Evolutionary conservation across 2,888 invertebrate genomes (phyloP), one percentile per base, ranked within the genome.

Genomic region (Iselma pallidipennis): DNA sequence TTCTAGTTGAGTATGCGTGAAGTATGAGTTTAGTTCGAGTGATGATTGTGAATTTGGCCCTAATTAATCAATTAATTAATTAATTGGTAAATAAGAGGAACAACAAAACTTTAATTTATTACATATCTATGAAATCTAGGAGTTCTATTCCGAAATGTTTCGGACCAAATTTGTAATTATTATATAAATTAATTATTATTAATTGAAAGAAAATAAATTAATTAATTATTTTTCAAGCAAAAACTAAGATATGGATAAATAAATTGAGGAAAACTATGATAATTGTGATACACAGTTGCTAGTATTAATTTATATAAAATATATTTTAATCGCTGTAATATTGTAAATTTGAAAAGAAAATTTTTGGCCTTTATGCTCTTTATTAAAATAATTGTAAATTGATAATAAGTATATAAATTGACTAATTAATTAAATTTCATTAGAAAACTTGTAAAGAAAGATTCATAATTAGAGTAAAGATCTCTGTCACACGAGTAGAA

Each of bases 321-420:
- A 10, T 53, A 48, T 31, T 42, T 31, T 63, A 45, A 63, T 63
- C 28, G 59, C 52, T 63, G 55, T 61, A 42, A 51, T 54, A 58
- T 45, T 45, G 21, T 45, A 45, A 45, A 45, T 45, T 45, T 45
- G 6, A 37, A 7, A 16, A 37, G 49, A 59, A 50, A 37, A 58
- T 61, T 61, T 64, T 61, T 65, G 65, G 65, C 65, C 65, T 65
- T 61, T n/a, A n/a, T 59, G 61, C 65, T 61, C 64, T 64, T 56
- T 29, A 29, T 55, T 64, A 64, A 60, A 28, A 57, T 55, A 60
- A 60, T 28, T 42, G 19, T 21, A 25, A 25, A 45, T 21, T 21
- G 19, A 21, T 45, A 21, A 21, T 45, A 4, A 45, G 19, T 45
- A 45, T 45, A 21, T 45, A 45, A 10, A 29, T 29, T 29, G 7